Conservation (phyloP, 2,797 vertebrate genomes). For the Protosalanx chinensis region DNA sequence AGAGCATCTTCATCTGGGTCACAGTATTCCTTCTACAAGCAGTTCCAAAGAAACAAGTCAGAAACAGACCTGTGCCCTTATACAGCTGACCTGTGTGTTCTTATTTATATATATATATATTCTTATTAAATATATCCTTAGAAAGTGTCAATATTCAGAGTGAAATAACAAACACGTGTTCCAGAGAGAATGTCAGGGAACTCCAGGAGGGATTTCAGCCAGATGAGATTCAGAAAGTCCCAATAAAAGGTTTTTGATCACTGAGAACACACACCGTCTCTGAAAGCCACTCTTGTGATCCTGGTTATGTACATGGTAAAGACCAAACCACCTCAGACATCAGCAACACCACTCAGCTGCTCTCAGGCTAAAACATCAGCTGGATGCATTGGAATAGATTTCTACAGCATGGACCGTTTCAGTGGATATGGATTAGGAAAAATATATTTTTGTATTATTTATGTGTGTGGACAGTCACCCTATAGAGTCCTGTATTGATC, state of each 20-base stretch:
- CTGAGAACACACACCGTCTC: constrained; percentile 39
- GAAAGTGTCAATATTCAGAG: constrained; percentile 37
- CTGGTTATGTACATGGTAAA: constrained; percentile 5
- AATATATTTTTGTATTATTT: too few species aligned
- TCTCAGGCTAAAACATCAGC: too few species aligned
- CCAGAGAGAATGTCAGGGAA: constrained; percentile 59
- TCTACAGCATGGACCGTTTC: too few species aligned
- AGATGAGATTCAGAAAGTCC: constrained; percentile 51
- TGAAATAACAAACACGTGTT: constrained; percentile 38
- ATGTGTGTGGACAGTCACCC: too few species aligned
- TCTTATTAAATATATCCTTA: constrained; percentile 25
- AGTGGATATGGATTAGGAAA: too few species aligned
- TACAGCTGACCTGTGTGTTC: constrained; percentile 27
- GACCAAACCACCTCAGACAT: background rate
- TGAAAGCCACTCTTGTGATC: constrained; percentile 61
- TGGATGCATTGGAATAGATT: too few species aligned
- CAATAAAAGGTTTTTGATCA: constrained; percentile 37
- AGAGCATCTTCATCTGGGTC: background rate
- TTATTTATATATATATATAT: too few species aligned
- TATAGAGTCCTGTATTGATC: too few species aligned
- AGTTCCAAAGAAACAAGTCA: background rate
- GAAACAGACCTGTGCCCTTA: background rate
- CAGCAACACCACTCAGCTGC: too few species aligned
- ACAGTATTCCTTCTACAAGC: background rate
- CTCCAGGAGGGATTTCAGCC: constrained; percentile 47